Conservation (phyloP, 2,113 vertebrate genomes). For the Gallinago jamesoni region DNA sequence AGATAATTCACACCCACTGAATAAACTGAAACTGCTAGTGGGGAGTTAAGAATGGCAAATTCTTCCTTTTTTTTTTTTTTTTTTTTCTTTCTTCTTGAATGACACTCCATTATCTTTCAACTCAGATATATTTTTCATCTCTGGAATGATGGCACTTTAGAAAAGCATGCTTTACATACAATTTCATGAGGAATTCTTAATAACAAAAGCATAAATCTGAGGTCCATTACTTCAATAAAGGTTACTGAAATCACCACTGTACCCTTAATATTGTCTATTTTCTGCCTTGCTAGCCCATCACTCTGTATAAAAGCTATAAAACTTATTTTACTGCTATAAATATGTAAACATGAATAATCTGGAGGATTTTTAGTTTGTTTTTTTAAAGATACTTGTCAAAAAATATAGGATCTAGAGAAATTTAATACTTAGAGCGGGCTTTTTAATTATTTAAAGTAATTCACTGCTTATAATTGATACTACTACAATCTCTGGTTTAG, state of each 20-base stretch:
- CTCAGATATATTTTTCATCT: neutral
- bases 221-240: neutral
- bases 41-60: neutral
- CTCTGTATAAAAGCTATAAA: neutral
- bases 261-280: neutral
- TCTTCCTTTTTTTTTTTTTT: too few species aligned
- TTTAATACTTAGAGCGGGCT: neutral
- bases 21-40: neutral
- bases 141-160: neutral
- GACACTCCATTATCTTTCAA: neutral
- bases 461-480: neutral
- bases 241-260: neutral
- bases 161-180: neutral
- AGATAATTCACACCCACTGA: slow-evolving; percentile 27
- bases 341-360: neutral
- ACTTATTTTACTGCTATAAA: neutral
- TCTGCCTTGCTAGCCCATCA: neutral
- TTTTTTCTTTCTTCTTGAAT: neutral
- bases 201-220: neutral
- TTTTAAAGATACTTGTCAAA: neutral
- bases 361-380: neutral
- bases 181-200: neutral
- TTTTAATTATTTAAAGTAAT: neutral
- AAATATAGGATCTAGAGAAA: neutral
- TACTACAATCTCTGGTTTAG: neutral